These are phyloP conservation scores for Centrocercus urophasianus DNA, from an alignment of 2,113 vertebrate genomes.

Conservation along the genomic window DNA sequence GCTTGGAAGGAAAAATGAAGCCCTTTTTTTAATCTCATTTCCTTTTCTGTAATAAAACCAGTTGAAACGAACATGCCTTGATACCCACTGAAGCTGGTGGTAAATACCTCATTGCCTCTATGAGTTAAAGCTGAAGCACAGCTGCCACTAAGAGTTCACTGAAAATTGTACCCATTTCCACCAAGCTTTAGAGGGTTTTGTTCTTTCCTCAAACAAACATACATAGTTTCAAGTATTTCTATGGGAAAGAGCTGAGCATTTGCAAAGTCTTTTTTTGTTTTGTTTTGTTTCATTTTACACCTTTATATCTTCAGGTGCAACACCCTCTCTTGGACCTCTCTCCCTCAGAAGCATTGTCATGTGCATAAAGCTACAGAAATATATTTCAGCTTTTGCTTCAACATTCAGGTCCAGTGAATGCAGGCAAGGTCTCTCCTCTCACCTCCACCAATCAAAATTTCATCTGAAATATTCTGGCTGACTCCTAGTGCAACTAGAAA, in stretches of 20 bases:
- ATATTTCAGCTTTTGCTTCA: not conserved
- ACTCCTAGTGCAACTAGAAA: not conserved
- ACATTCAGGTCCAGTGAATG: not conserved
- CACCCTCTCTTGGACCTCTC: not conserved
- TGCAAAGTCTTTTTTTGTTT: not conserved
- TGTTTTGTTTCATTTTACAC: not conserved
- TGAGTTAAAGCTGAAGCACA: not conserved
- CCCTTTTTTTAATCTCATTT: not conserved
- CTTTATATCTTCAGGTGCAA: not conserved
- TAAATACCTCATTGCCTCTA: not conserved
- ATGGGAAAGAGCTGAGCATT: not conserved
- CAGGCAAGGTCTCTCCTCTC: not conserved
- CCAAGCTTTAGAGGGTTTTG: not conserved
- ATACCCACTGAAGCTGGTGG: not conserved
- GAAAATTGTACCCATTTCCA: not conserved
- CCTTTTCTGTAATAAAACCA: not conserved
- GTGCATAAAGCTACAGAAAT: not conserved
- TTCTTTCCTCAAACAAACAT: not conserved
- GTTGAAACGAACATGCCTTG: not conserved
- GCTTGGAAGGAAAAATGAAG: not conserved
- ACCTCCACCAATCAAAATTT: not conserved
- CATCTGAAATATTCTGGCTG: not conserved
- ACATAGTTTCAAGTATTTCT: not conserved
- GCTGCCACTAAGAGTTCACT: not conserved
- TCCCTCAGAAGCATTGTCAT: not conserved